These are phyloP conservation scores for Cryptosula pallasiana DNA, from an alignment of 2,888 invertebrate species.

Conservation along the genomic window DNA sequence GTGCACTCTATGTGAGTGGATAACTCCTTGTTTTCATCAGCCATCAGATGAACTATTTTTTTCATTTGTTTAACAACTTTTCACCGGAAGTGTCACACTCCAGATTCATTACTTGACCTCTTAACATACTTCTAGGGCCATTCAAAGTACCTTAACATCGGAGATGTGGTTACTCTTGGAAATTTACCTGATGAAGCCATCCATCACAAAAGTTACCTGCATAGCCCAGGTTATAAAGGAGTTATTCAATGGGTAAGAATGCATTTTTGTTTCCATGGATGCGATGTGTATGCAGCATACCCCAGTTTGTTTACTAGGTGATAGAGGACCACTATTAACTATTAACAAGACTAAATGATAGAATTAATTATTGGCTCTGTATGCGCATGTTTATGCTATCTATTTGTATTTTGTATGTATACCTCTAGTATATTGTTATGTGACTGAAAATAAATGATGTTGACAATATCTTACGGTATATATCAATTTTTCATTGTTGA, in stretches of 20 bases:
- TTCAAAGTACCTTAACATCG: background rate
- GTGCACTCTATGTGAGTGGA: too few relatives aligned
- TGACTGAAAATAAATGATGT: too few relatives aligned
- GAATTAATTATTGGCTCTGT: background rate
- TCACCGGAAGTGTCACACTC: too few relatives aligned
- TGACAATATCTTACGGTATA: too few relatives aligned
- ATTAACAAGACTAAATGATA: background rate
- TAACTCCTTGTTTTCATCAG: too few relatives aligned
- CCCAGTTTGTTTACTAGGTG: background rate
- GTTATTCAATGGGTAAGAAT: constrained; percentile 18
- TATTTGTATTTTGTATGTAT: background rate
- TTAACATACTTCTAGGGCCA: background rate
- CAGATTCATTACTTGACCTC: too few relatives aligned
- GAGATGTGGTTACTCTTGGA: background rate
- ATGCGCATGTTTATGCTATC: background rate
- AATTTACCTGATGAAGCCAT: background rate
- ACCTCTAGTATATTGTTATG: too few relatives aligned
- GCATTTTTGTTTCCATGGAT: background rate
- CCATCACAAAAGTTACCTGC: constrained; percentile 5
- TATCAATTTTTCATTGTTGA: too few relatives aligned
- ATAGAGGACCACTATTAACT: background rate
- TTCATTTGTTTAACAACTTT: too few relatives aligned
- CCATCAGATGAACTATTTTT: too few relatives aligned
- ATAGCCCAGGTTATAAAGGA: background rate
- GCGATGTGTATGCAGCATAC: background rate